Evolutionary conservation across 1,140 invertebrate genomes (phyloP).

Genomic region (Varroa destructor): DNA sequence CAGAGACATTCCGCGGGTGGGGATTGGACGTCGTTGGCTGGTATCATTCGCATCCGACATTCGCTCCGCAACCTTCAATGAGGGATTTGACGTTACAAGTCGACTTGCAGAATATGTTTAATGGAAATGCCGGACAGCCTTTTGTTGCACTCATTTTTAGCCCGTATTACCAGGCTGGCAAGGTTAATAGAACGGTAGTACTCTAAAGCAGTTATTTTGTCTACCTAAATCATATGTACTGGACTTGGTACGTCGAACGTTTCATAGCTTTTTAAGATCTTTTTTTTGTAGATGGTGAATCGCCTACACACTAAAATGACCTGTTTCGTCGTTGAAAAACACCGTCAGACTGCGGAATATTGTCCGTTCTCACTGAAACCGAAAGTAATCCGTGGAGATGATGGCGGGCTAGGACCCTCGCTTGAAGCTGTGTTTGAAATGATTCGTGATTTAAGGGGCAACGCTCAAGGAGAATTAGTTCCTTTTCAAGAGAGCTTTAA

Average conservation of each 20-base stretch:
- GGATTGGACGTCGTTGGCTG: conserved; percentile 48
- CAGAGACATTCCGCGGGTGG: conserved; percentile 43
- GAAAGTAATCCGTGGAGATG: background rate
- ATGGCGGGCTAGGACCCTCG: background rate
- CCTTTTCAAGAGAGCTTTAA: conserved; percentile 2
- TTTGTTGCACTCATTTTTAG: conserved; percentile 49
- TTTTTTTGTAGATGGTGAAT: background rate
- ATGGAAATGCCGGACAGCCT: conserved; percentile 42
- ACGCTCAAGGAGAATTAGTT: background rate
- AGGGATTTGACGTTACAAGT: conserved; percentile 51
- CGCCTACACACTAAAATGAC: conserved; percentile 1
- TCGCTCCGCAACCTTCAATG: conserved; percentile 49
- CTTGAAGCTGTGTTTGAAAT: conserved; percentile 1
- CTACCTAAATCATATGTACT: too few species aligned
- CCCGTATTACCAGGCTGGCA: conserved; percentile 41
- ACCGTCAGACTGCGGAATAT: conserved; percentile 2
- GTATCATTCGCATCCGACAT: conserved; percentile 56
- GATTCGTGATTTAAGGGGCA: background rate
- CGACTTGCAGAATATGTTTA: conserved; percentile 49
- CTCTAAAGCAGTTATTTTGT: too few species aligned
- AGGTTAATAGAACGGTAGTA: background rate
- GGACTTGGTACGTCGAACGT: too few species aligned
- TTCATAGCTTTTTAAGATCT: too few species aligned
- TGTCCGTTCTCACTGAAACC: conserved; percentile 14
- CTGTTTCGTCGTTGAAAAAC: conserved; percentile 19